Conservation (phyloP, 2,113 vertebrate species). For the Urocolius indicus region DNA sequence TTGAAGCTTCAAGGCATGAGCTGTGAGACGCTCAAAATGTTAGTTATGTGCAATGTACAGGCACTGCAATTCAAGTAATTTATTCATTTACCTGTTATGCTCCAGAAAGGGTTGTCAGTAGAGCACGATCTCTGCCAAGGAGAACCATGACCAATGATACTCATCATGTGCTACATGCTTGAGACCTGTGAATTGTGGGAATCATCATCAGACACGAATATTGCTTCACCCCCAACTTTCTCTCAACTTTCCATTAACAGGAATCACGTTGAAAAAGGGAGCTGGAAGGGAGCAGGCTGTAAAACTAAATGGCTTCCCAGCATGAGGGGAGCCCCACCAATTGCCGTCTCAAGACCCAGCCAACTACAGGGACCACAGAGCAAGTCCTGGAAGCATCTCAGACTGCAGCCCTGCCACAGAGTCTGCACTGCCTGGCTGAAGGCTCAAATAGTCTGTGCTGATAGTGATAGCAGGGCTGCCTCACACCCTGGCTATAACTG, state of each 20-base stretch:
- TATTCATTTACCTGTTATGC: neutral
- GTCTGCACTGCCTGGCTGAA: fast-evolving
- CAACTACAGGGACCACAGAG: too few relatives aligned
- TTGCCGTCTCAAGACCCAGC: neutral
- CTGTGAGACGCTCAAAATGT: neutral
- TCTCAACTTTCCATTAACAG: fast-evolving
- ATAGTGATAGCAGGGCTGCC: too few relatives aligned
- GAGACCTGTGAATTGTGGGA: fast-evolving
- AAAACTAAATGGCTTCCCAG: fast-evolving
- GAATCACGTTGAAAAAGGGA: fast-evolving
- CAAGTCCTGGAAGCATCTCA: fast-evolving
- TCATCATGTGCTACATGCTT: fast-evolving
- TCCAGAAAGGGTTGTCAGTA: neutral
- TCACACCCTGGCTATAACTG: neutral
- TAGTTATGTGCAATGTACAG: neutral
- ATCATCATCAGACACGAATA: fast-evolving
- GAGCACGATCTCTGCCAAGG: fast-evolving
- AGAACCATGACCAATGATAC: fast-evolving
- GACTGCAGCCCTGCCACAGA: neutral
- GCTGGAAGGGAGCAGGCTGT: neutral
- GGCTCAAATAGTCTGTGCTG: fast-evolving
- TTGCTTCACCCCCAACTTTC: fast-evolving
- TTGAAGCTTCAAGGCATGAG: fast-evolving
- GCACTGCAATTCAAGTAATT: neutral
- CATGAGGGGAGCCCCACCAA: fast-evolving